A percentile compares a stretch with the other conserved stretches of the same genome.
Conservation (phyloP, 2,888 invertebrate species). For the Eurytoma californica region DNA sequence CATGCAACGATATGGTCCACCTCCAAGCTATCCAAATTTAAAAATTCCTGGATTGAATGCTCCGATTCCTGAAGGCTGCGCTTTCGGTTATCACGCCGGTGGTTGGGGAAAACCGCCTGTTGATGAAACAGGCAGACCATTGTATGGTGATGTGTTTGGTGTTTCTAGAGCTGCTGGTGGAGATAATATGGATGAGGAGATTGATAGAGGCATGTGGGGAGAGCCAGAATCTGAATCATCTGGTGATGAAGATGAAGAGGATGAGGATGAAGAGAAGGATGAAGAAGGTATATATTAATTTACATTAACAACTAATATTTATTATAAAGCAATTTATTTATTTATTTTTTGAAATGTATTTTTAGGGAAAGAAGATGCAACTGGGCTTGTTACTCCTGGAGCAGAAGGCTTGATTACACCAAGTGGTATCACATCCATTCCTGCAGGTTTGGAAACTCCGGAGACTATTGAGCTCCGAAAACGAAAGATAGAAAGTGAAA, state of each 20-base stretch:
- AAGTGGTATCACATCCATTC: constrained; percentile 91
- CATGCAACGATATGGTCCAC: constrained; percentile 98
- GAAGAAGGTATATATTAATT: constrained; percentile 65
- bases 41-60: constrained; percentile 98
- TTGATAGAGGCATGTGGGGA: constrained; percentile 97
- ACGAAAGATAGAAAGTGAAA: constrained; percentile 95
- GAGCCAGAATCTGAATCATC: constrained; percentile 83
- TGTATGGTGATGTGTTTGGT: constrained; percentile 99
- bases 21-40: constrained; percentile 98
- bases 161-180: constrained; percentile 82
- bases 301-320: neutral
- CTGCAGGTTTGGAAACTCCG: constrained; percentile 97
- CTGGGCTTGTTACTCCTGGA: constrained; percentile 90
- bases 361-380: constrained; percentile 80
- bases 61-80: constrained; percentile 97
- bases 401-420: constrained; percentile 96
- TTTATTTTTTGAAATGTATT: constrained; percentile 2
- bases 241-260: constrained; percentile 82
- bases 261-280: constrained; percentile 78
- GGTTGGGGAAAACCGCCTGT: constrained; percentile 99
- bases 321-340: neutral
- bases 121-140: constrained; percentile 96
- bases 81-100: constrained; percentile 99
- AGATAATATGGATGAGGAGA: constrained; percentile 87
- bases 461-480: constrained; percentile 98